A percentile compares a stretch with the other conserved stretches of the same genome.
phyloP scores from a whole-genome alignment of 2,797 vertebrate genomes.

The Spea hammondii region DNA sequence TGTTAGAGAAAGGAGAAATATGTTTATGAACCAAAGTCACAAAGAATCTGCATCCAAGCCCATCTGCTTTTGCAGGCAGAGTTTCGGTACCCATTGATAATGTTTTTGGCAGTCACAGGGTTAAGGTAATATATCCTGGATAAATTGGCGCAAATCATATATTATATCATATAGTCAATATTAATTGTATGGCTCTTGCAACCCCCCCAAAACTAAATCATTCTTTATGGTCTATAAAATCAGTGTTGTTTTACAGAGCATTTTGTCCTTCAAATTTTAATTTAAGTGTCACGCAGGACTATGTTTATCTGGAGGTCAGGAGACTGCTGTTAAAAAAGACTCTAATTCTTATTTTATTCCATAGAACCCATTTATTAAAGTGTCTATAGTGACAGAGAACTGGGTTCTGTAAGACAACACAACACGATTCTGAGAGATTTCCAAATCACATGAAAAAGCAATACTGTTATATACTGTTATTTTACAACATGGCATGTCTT shows the following conservation, averaged over 20 bases:
- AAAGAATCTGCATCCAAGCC: no score
- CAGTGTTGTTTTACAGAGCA: background rate
- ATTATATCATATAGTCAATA: background rate
- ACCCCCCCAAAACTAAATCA: background rate
- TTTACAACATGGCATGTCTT: no score
- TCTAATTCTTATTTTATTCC: background rate
- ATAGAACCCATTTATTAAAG: background rate
- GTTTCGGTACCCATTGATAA: no score
- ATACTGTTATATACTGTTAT: no score
- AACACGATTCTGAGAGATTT: background rate
- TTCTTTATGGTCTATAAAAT: no score
- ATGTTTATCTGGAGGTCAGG: constrained; percentile 2
- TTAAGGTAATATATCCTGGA: no score
- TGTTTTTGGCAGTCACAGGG: no score
- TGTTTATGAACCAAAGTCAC: no score
- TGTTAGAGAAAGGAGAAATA: no score
- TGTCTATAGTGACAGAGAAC: background rate
- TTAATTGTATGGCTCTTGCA: background rate
- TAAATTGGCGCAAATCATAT: no score
- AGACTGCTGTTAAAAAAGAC: background rate
- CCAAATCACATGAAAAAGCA: background rate
- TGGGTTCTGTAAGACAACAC: background rate
- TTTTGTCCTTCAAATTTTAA: background rate
- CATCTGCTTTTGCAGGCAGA: no score
- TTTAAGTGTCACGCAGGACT: background rate